Base-by-base conservation (phyloP, 2,888 invertebrate species). In the Bombylius major region DNA sequence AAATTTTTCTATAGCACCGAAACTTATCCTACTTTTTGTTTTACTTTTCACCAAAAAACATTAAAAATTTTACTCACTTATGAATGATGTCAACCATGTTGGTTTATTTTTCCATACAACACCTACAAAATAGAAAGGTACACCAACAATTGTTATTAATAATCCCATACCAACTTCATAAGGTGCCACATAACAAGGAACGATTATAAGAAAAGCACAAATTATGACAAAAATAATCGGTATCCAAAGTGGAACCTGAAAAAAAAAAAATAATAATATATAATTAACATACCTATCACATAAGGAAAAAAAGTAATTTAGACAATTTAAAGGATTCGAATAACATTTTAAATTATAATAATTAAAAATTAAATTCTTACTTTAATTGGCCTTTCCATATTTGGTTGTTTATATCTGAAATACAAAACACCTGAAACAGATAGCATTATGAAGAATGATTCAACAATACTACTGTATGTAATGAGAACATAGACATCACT, bases 391-490 rank as follows among this genome's bases (percentile, higher is more conserved):
- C 95, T 78, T 4, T 79, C 76, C 76, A 92, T 78, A 57, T 87
- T 76, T 0, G 94, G 94, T 62, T 79, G 76, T 67, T 83, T 89
- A 75, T 86, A 87, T 46, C 95, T 79, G 61, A 94, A 77, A 79
- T 87, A 91, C 36, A 95, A 73, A 59, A 95, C 81, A 3, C 90
- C 93, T 59, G 85, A 82, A 50, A 94, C 89, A 46, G 92, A 89
- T 42, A 92, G 71, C 70, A 88, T 88, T 51, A 93, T 91, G 75
- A 95, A 95, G 71, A 91, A 86, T 33, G 93, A 89, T 73, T 95
- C 95, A 48, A 94, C 92, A 65, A 94, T 90, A 56, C 89, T 90
- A 66, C 90, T 87, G 70, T 94, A 95, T 4, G 92, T 92, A 65
- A 95, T 94, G 54, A 95, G 78, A 34, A 86, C 82, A 65, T 88